Evolutionary conservation across 2,888 invertebrate genomes (phyloP).

Genomic region (Drosophila prostipennis): DNA sequence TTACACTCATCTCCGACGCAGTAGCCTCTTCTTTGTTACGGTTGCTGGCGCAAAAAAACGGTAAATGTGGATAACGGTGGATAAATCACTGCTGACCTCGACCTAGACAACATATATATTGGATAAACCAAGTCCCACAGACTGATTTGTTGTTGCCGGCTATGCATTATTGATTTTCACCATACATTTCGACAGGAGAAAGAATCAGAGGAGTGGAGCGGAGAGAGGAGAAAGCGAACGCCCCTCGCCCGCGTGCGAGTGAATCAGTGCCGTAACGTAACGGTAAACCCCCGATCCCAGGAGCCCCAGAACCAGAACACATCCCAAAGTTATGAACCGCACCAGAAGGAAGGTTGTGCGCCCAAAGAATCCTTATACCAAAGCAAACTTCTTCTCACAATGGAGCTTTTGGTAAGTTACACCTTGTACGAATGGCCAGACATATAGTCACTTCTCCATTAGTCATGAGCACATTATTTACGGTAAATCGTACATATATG

Average conservation of each 20-base stretch:
- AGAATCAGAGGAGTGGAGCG: conserved; percentile 7
- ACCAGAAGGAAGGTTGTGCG: conserved; percentile 85
- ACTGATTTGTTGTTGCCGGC: conserved; percentile 42
- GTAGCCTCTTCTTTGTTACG: conserved; percentile 12
- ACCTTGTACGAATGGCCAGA: not conserved
- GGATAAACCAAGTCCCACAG: conserved; percentile 2
- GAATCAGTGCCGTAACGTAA: conserved; percentile 47
- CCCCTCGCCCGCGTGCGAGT: conserved; percentile 16
- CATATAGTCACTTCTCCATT: conserved; percentile 15
- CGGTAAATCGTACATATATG: conserved; percentile 46
- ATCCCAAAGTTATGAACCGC: conserved; percentile 79
- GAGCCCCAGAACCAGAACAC: conserved; percentile 8
- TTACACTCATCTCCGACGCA: conserved; percentile 1
- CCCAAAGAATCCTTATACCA: conserved; percentile 87
- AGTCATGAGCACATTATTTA: conserved; percentile 36
- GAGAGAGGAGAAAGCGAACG: conserved; percentile 1
- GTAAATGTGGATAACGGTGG: conserved; percentile 41
- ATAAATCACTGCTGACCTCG: conserved; percentile 57
- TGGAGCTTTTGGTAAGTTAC: conserved; percentile 88
- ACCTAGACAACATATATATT: conserved; percentile 46
- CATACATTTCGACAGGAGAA: conserved; percentile 12
- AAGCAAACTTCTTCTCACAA: conserved; percentile 87
- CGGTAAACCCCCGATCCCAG: conserved; percentile 53
- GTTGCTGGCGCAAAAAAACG: conserved; percentile 45
- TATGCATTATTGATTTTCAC: conserved; percentile 36